Conservation (phyloP, 64 coral and sea anemone species). For the Cladopsammia gracilis region DNA sequence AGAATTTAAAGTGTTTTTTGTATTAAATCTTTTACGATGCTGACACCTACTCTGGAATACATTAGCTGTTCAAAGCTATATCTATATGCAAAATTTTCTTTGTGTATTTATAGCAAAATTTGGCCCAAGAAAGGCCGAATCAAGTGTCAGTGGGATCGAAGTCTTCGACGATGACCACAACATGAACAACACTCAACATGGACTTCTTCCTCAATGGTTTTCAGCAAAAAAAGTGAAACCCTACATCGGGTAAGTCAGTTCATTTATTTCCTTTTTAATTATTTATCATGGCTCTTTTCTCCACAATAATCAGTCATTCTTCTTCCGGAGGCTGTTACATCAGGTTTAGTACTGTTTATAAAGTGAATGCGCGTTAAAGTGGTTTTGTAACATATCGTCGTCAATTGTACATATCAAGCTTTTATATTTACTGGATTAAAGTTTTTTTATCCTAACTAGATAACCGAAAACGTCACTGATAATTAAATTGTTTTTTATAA, state of each 20-base stretch:
- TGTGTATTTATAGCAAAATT: neutral
- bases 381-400: too few species aligned
- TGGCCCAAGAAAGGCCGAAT: neutral
- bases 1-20: slow-evolving; percentile 16
- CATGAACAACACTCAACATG: slow-evolving; percentile 19
- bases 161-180: neutral
- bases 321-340: too few species aligned
- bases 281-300: neutral
- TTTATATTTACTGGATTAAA: too few species aligned
- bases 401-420: too few species aligned
- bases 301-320: too few species aligned
- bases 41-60: neutral
- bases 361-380: too few species aligned
- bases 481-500: too few species aligned
- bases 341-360: too few species aligned
- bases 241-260: slow-evolving; percentile 26
- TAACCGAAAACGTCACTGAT: too few species aligned
- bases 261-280: neutral
- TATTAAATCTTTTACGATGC: neutral
- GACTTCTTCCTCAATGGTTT: slow-evolving; percentile 5
- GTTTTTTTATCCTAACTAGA: too few species aligned
- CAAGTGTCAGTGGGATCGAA: neutral
- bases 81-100: neutral
- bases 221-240: neutral
- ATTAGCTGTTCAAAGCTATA: neutral